phyloP scores from a whole-genome alignment of 2,888 invertebrate species.

The Cerastoderma edule region DNA sequence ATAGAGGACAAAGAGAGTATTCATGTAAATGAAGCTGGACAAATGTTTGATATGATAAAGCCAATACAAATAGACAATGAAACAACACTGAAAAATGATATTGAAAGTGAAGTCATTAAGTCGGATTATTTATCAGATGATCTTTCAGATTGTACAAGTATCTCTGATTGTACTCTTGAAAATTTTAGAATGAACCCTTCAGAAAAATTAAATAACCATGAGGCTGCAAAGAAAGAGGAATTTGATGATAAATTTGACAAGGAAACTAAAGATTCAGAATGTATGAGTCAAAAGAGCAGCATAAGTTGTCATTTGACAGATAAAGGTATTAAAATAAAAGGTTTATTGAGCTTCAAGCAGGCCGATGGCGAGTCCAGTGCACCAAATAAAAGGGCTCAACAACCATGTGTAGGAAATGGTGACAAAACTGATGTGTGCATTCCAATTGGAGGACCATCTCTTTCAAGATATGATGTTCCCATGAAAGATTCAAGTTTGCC shows the following conservation, averaged over 20 bases:
- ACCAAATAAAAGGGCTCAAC: too few relatives aligned
- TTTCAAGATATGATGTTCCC: too few relatives aligned
- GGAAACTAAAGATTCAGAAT: conserved; percentile 2
- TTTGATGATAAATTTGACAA: not conserved
- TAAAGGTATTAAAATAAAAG: conserved; percentile 42
- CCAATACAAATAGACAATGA: too few relatives aligned
- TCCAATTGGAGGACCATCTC: too few relatives aligned
- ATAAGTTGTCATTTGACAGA: conserved; percentile 37
- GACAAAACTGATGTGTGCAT: too few relatives aligned
- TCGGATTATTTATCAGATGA: too few relatives aligned
- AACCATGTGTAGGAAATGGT: too few relatives aligned
- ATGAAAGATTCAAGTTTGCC: too few relatives aligned
- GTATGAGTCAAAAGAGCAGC: conserved; percentile 39
- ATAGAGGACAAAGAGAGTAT: conserved; percentile 13
- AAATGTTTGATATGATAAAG: not conserved
- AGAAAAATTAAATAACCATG: not conserved
- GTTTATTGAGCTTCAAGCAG: conserved; percentile 22
- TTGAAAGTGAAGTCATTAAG: too few relatives aligned
- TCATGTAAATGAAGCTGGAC: conserved; percentile 2
- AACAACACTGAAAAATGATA: too few relatives aligned
- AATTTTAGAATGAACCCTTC: conserved; percentile 17
- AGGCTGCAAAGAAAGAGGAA: not conserved
- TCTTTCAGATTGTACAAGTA: conserved; percentile 45
- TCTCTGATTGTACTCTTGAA: conserved; percentile 50
- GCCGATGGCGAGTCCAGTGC: too few relatives aligned